A percentile compares a stretch with the other conserved stretches of the same genome.
Evolutionary conservation across 2,113 vertebrate species (phyloP).

Genomic region (Hymenochirus boettgeri): DNA sequence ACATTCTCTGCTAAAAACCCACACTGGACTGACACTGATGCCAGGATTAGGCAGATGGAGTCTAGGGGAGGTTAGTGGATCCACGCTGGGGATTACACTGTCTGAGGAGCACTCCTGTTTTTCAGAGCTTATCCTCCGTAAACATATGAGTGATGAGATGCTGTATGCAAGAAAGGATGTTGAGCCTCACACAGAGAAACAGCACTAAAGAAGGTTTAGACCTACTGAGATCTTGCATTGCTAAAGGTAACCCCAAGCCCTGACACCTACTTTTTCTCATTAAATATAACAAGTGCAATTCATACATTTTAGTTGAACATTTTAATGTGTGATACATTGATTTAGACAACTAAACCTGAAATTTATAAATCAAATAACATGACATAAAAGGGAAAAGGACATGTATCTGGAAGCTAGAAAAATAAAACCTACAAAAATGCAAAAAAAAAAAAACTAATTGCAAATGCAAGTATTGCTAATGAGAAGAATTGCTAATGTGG

Average conservation of each 20-base stretch:
- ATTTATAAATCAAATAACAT: no score
- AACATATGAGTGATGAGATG: no score
- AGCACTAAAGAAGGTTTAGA: not conserved
- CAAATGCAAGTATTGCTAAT: no score
- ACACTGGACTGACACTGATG: not conserved
- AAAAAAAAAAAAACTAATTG: no score
- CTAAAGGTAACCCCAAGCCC: conserved; percentile 14
- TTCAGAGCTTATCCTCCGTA: not conserved
- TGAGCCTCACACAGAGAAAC: not conserved
- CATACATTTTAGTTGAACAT: no score
- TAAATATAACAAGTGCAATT: no score
- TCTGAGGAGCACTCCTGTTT: conserved; percentile 1
- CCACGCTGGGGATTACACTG: conserved; percentile 21
- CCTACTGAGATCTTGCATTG: not conserved
- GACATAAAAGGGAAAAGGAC: no score
- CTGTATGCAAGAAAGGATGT: not conserved
- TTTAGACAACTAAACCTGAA: no score
- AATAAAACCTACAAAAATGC: no score
- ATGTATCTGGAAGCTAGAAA: no score
- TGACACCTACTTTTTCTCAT: conserved; percentile 7
- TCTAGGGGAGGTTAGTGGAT: conserved; percentile 15
- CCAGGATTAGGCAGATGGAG: conserved; percentile 39
- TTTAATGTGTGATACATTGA: no score
- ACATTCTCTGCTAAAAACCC: not conserved
- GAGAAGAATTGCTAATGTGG: no score